phyloP scores from a whole-genome alignment of 2,888 invertebrate genomes.

The Auanema sp. region DNA sequence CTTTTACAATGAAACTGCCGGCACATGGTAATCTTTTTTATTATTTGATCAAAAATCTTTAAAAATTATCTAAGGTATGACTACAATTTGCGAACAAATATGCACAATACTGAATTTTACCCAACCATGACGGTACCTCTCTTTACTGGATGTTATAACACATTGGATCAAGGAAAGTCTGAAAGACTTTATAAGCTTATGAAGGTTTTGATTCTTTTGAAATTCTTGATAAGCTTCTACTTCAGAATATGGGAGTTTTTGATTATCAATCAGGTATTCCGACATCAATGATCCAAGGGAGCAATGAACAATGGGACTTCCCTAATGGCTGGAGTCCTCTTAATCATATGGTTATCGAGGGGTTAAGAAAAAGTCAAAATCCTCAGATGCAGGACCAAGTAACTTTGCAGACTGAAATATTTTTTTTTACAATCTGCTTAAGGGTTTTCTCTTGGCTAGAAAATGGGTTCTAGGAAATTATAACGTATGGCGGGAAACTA shows the following conservation, averaged over 20 bases:
- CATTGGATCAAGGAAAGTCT: constrained; percentile 41
- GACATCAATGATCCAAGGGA: constrained; percentile 69
- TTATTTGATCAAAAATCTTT: constrained; percentile 1
- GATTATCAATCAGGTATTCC: constrained; percentile 50
- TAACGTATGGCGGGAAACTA: constrained; percentile 44
- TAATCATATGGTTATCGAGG: constrained; percentile 77
- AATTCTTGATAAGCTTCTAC: constrained; percentile 3
- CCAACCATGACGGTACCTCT: constrained; percentile 73
- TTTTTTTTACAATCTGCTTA: constrained; percentile 16
- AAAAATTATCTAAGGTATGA: constrained; percentile 37
- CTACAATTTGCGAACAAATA: constrained; percentile 42
- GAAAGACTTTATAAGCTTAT: constrained; percentile 44
- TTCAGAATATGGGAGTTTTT: constrained; percentile 46
- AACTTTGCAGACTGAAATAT: neutral
- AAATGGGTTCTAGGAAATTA: constrained; percentile 56
- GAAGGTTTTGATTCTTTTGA: constrained; percentile 24
- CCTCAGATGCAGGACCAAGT: constrained; percentile 52
- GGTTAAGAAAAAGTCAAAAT: constrained; percentile 69
- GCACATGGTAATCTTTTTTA: constrained; percentile 40
- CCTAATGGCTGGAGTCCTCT: constrained; percentile 56
- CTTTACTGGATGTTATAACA: constrained; percentile 70
- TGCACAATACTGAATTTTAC: constrained; percentile 51
- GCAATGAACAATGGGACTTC: constrained; percentile 69
- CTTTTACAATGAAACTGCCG: constrained; percentile 49
- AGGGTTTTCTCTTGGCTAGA: constrained; percentile 48